Evolutionary conservation across 2,888 invertebrate species (phyloP), one percentile per base, ranked within the genome.

Genomic region (Odiellus spinosus): DNA sequence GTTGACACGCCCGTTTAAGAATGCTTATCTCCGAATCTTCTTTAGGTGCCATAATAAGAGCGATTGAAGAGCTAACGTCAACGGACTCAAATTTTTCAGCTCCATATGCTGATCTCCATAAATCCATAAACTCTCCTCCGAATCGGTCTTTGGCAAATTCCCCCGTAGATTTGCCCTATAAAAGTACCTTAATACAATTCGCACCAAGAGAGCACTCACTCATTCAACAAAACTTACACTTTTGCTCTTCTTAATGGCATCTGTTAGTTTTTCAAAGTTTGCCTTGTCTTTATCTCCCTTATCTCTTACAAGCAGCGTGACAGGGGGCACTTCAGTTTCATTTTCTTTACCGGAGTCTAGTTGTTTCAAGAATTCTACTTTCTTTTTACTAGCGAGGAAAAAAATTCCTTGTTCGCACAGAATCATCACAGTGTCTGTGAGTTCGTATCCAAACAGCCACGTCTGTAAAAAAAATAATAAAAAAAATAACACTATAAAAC

Each of bases 371-470:
- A 95, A 98, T 60, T 96, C 95, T 53, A 93, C 88, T 67, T 98
- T 98, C 72, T 95, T 95, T 67, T 91, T 95, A 63, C 93, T 93
- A 1, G 93, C 87, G 48, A 98, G 71, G 61, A 98, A 87, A 62
- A 81, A 79, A 53, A 95, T 81, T 35, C 77, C 76, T 40, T 82
- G 77, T 57, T 86, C 80, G 36, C 87, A 81, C 53, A 98, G 74
- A 6, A 96, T 78, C 71, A 90, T 84, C 46, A 96, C 79, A 1
- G 93, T 95, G 64, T 99, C 98, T 1, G 90, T 83, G 44, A 99
- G 71, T 65, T 96, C 96, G 65, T 96, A 95, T 44, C 91, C 91
- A 63, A 96, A 79, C 45, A 99, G 75, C 96, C 96, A 98, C 47
- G 84, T 85, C 83, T 87, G 65, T 46, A 70, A 8, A 26, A 6